Base-by-base conservation (phyloP, 2,113 vertebrate genomes). In the Laticauda colubrina region DNA sequence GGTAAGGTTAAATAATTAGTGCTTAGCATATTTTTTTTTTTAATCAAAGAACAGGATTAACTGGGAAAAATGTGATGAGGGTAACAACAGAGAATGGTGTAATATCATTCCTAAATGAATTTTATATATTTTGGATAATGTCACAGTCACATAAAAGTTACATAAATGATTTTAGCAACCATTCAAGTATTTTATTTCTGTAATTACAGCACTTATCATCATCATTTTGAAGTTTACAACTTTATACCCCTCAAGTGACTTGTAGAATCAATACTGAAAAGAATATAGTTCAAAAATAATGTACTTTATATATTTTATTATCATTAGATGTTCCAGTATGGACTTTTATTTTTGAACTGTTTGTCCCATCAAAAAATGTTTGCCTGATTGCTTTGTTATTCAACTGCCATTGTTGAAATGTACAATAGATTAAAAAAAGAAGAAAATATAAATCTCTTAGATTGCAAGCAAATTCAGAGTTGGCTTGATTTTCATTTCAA, bases 1-100 rank as follows among this genome's bases (percentile, higher is more conserved):
- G 98, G 98, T 98, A 98, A 98, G 98, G 98, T 98, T 99, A 99
- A 99, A 98, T 99, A 99, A 99, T 98, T 98, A 98, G 98, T 97
- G 97, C 97, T 98, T 98, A 97, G 98, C 97, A 98, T 95, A 94
- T 96, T 97, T 97, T 96, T 96, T 88, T 57, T 3, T 53, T 3
- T 94, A 94, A 97, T 97, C 95, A 97, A 97, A 97, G 96, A 95
- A 93, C 93, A 94, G 96, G 96, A 97, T 97, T 97, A 97, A 7
- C 34, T 81, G 56, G 92, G 88, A 95, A 91, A 95, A 97, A 96
- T 98, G 97, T 96, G 97, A 97, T 95, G 93, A 96, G 92, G 95
- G 96, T 97, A 96, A 97, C 95, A 97, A 97, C 91, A 96, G 95
- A 92, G 93, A 96, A 96, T 89, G 90, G 87, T 94, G 93, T 94